Evolutionary conservation across 2,888 invertebrate species (phyloP), one percentile per base, ranked within the genome.

Genomic region (Anaspis maculata): DNA sequence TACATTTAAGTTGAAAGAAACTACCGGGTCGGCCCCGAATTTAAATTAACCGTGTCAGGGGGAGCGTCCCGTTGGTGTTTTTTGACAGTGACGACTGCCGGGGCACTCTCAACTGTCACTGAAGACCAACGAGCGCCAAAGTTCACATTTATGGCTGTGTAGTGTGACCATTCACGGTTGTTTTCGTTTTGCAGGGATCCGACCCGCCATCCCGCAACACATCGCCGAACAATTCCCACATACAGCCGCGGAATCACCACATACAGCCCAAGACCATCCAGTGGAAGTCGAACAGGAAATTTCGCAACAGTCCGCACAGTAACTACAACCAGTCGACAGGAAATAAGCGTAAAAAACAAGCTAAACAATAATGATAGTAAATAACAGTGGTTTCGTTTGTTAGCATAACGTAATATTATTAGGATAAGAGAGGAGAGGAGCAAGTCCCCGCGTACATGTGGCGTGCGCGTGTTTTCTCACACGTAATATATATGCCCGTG

Each of bases 121-220:
- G n/a, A n/a, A n/a, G n/a, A n/a, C n/a, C n/a, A n/a, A n/a, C n/a
- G n/a, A n/a, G n/a, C 19, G 9, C 19, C 5, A 6, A 5, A 19
- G 5, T 9, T 19, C 5, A 6, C 19, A 19, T 19, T 19, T 19
- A 6, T 19, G 19, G 9, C 19, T 19, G 19, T 19, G 19, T 19
- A 6, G 9, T 9, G 5, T 19, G 5, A 19, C 19, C 21, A 28
- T 21, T 36, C 4, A 15, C 23, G 29, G 22, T 36, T 27, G n/a
- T n/a, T n/a, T n/a, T n/a, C n/a, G n/a, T n/a, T n/a, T n/a, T n/a
- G 27, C 42, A 63, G 64, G 62, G 61, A 13, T 63, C 64, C 6
- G 62, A 63, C 40, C 55, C 57, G 27, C 61, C 61, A 13, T 62
- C 64, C 3, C 52, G 65, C 24, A 63, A 64, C 46, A 62, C 58